A percentile compares a stretch with the other conserved stretches of the same genome.
phyloP scores from a whole-genome alignment of 2,797 vertebrate species.

The Enteromius argenteus region DNA sequence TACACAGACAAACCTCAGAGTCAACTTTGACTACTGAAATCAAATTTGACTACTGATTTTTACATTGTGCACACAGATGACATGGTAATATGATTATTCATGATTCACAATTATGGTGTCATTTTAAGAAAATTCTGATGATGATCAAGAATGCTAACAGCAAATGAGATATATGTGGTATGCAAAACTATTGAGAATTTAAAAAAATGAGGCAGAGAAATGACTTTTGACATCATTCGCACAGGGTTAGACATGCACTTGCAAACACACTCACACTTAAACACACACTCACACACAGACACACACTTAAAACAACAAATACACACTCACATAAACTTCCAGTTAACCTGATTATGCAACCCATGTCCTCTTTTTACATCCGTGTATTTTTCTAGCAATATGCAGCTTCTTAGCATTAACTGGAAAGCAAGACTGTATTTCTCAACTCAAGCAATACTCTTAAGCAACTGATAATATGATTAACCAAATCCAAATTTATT shows the following conservation, averaged over 20 bases:
- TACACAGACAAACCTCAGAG: not conserved
- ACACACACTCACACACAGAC: slow-evolving; percentile 11
- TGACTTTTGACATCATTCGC: not conserved
- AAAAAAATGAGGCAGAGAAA: not conserved
- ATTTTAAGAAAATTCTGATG: not conserved
- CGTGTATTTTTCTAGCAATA: slow-evolving; percentile 39
- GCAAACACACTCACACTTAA: not conserved
- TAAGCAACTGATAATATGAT: not conserved
- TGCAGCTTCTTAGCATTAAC: slow-evolving; percentile 32
- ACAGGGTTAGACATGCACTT: not conserved
- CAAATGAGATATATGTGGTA: not conserved
- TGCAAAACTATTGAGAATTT: not conserved
- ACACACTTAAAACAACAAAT: slow-evolving; percentile 34
- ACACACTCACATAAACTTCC: slow-evolving; percentile 46
- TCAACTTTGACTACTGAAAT: not conserved
- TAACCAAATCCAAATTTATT: not conserved
- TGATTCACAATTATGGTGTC: not conserved
- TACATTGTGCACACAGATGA: not conserved
- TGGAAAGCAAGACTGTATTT: slow-evolving; percentile 50
- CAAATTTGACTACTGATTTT: not conserved
- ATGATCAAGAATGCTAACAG: not conserved
- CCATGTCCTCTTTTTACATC: slow-evolving; percentile 49
- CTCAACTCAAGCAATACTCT: slow-evolving; percentile 30
- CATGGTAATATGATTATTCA: not conserved
- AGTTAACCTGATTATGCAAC: slow-evolving; percentile 55